Conservation (phyloP, 2,888 invertebrate species). For the Bombylius discolor region DNA sequence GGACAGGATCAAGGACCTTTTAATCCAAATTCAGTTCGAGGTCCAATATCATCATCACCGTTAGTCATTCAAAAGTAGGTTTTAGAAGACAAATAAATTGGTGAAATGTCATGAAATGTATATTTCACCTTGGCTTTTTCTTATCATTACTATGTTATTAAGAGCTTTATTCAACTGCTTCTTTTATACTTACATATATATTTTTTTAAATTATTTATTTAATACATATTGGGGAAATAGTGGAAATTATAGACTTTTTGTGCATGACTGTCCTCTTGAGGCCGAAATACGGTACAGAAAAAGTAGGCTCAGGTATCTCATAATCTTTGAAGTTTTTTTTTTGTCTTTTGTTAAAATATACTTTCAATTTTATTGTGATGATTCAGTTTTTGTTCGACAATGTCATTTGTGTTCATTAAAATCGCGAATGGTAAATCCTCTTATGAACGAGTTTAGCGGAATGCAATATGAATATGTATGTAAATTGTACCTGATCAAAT, state of each 20-base stretch:
- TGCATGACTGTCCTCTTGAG: constrained; percentile 36
- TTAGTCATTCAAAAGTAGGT: constrained; percentile 36
- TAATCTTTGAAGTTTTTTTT: too few relatives aligned
- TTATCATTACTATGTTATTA: too few relatives aligned
- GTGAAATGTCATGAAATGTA: neutral
- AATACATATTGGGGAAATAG: constrained; percentile 15
- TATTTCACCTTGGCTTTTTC: too few relatives aligned
- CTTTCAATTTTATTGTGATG: too few relatives aligned
- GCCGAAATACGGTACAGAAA: constrained; percentile 35
- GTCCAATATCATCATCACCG: constrained; percentile 31
- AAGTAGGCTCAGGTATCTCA: constrained; percentile 34
- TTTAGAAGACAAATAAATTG: neutral
- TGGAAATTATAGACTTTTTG: constrained; percentile 32
- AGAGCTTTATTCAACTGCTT: too few relatives aligned
- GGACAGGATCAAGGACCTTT: constrained; percentile 17
- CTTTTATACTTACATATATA: neutral
- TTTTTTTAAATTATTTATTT: neutral
- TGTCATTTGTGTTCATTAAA: too few relatives aligned
- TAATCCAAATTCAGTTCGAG: constrained; percentile 20
- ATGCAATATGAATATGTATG: too few relatives aligned
- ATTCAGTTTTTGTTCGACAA: too few relatives aligned
- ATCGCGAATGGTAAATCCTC: too few relatives aligned
- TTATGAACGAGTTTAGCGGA: too few relatives aligned
- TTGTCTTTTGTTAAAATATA: too few relatives aligned
- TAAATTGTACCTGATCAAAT: too few relatives aligned